Conservation (phyloP, 1,140 invertebrate species). For the Diprion similis region DNA sequence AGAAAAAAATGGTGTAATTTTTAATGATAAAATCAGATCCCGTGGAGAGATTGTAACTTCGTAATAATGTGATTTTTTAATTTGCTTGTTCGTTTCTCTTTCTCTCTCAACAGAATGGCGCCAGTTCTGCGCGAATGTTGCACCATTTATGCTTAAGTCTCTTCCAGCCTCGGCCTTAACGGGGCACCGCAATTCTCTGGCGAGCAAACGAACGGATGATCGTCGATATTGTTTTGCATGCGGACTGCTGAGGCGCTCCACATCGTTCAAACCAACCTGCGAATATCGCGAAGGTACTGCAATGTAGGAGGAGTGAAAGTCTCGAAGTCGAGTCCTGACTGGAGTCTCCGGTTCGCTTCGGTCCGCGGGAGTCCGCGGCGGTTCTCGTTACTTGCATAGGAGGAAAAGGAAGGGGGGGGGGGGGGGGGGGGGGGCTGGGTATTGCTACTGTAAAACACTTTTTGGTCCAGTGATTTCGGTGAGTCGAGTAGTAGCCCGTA, state of each 20-base stretch:
- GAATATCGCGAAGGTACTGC: background rate
- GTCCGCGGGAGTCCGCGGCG: background rate
- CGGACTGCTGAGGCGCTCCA: background rate
- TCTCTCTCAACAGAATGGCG: too few relatives aligned
- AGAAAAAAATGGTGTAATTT: too few relatives aligned
- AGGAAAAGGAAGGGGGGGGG: background rate
- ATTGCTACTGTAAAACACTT: background rate
- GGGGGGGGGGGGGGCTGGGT: background rate
- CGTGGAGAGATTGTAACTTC: too few relatives aligned
- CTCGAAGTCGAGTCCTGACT: slow-evolving; percentile 2
- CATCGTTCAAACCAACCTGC: background rate
- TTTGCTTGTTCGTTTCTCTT: too few relatives aligned
- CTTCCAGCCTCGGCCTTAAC: too few relatives aligned
- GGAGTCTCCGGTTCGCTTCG: background rate
- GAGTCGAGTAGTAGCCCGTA: background rate
- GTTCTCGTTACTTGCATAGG: background rate
- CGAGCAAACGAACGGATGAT: too few relatives aligned
- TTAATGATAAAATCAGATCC: too few relatives aligned
- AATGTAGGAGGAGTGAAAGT: background rate
- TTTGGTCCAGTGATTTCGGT: background rate
- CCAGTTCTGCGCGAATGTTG: too few relatives aligned
- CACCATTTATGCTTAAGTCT: too few relatives aligned
- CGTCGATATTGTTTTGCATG: too few relatives aligned
- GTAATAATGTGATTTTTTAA: too few relatives aligned
- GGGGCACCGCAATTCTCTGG: too few relatives aligned